These are phyloP conservation scores for Eueides isabella DNA, from an alignment of 1,140 invertebrate species.

Conservation along the genomic window DNA sequence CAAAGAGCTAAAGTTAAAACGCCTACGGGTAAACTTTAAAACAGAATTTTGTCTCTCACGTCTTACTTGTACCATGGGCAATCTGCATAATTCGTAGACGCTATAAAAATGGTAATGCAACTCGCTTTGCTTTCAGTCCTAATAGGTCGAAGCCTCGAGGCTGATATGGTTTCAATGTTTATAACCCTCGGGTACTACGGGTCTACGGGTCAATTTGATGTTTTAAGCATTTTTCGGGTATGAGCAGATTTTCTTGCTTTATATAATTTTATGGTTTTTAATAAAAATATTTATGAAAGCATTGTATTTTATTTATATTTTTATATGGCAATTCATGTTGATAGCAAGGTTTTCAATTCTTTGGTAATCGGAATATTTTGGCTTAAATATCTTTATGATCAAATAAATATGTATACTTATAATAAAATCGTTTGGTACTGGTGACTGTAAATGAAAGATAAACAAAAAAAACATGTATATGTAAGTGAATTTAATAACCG, in stretches of 20 bases:
- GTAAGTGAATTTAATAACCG: no score
- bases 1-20: not conserved
- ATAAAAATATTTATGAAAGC: no score
- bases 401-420: no score
- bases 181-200: conserved; percentile 15
- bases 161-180: conserved; percentile 24
- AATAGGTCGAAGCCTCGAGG: conserved; percentile 35
- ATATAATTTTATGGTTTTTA: not conserved
- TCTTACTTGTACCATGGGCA: conserved; percentile 48
- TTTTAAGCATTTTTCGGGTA: not conserved
- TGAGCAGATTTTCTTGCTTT: not conserved
- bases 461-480: no score
- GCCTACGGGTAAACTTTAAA: conserved; percentile 10
- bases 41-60: conserved; percentile 19
- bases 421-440: no score
- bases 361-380: no score
- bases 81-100: conserved; percentile 67
- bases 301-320: not conserved
- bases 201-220: conserved; percentile 19
- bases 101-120: conserved; percentile 68
- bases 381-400: no score
- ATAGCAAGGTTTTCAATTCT: no score
- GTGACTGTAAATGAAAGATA: no score
- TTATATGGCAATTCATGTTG: no score
- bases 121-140: conserved; percentile 34